phyloP scores from a whole-genome alignment of 2,113 vertebrate genomes.

The Paracanthobrama guichenoti region DNA sequence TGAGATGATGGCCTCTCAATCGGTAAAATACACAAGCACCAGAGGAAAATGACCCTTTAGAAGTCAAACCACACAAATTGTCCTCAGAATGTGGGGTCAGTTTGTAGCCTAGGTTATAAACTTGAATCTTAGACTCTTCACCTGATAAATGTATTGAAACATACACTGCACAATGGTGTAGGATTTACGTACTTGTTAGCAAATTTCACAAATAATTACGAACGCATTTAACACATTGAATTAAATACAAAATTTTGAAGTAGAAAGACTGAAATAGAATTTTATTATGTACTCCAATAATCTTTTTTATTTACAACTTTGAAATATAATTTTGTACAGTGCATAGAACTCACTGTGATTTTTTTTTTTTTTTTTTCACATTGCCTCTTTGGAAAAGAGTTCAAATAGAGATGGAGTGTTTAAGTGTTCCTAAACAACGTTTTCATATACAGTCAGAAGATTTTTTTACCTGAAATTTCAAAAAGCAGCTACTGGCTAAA shows the following conservation, averaged over 20 bases:
- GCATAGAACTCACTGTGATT: too few species aligned
- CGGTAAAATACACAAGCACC: slow-evolving; percentile 76
- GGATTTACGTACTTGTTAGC: too few species aligned
- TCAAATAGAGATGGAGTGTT: background rate
- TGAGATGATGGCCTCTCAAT: slow-evolving; percentile 98
- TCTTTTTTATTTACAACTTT: too few species aligned
- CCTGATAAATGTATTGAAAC: background rate
- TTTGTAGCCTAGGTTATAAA: background rate
- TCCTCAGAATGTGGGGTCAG: background rate
- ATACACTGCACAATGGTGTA: too few species aligned
- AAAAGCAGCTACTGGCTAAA: background rate
- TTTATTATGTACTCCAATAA: too few species aligned
- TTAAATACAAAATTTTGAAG: too few species aligned
- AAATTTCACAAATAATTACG: too few species aligned
- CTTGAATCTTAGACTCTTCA: background rate
- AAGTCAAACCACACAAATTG: background rate
- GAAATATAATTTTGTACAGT: too few species aligned
- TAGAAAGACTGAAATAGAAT: too few species aligned
- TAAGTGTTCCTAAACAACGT: background rate
- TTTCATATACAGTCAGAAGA: background rate
- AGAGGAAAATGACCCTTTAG: background rate
- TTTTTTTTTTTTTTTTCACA: background rate
- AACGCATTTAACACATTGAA: too few species aligned
- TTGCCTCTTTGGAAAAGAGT: background rate
- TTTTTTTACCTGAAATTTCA: background rate